Evolutionary conservation across 2,113 vertebrate genomes (phyloP).

Genomic region (Macquaria ambigua): DNA sequence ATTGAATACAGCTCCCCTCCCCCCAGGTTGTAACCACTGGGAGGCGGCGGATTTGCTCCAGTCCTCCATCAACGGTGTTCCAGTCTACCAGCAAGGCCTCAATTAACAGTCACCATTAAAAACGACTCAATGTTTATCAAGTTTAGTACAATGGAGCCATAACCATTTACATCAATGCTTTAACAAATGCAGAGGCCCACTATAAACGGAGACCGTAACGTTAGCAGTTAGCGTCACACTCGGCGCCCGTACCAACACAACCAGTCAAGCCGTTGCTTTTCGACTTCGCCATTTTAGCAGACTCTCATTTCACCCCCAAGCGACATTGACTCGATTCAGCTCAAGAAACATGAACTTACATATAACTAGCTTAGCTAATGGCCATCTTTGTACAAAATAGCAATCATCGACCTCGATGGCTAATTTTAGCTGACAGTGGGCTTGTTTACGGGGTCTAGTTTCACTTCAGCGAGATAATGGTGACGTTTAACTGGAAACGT

Average conservation of each 20-base stretch:
- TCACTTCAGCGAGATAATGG: rapidly evolving
- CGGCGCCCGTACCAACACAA: background rate
- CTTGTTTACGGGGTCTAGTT: rapidly evolving
- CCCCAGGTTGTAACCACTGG: conserved; percentile 36
- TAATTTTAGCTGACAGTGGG: rapidly evolving
- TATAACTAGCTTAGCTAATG: background rate
- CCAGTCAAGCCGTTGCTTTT: background rate
- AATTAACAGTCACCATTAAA: background rate
- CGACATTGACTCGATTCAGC: conserved; percentile 27
- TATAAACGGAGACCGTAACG: background rate
- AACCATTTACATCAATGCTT: rapidly evolving
- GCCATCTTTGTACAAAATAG: rapidly evolving
- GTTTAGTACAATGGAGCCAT: too few relatives aligned
- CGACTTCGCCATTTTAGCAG: conserved; percentile 74
- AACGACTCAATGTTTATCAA: too few relatives aligned
- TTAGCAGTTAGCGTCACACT: background rate
- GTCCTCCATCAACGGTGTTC: background rate
- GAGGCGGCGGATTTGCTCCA: conserved; percentile 32
- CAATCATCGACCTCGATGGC: rapidly evolving
- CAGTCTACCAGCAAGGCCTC: too few relatives aligned
- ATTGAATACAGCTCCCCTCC: conserved; percentile 57
- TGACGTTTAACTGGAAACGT: background rate
- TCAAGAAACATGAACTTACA: background rate
- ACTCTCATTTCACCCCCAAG: conserved; percentile 28
- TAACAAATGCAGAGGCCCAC: background rate